Percentiles rank a stretch among this genome's conserved stretches.
These are phyloP conservation scores for Cassiopea andromeda DNA, from an alignment of 30 jellyfish, hydroid and myxozoan genomes.

Conservation along the genomic window DNA sequence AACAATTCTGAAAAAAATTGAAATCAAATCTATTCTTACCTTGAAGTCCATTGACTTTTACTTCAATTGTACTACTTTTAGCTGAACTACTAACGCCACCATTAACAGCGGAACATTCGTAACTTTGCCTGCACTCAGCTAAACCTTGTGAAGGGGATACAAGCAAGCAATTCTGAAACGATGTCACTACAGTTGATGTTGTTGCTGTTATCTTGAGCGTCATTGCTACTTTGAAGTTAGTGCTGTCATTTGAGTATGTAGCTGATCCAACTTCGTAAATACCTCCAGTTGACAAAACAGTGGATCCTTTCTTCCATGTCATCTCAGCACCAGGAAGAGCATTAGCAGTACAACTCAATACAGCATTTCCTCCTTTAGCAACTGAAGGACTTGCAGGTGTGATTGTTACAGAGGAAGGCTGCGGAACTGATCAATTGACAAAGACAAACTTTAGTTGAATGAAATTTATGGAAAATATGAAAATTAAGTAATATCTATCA, in stretches of 20 bases:
- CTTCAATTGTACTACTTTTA: background rate
- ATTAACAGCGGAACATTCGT: slow-evolving; percentile 29
- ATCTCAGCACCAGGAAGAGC: slow-evolving; percentile 52
- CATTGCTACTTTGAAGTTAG: slow-evolving; percentile 14
- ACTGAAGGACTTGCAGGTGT: slow-evolving; percentile 17
- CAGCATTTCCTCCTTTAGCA: slow-evolving; percentile 26
- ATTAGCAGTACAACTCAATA: slow-evolving; percentile 34
- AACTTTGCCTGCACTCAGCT: slow-evolving; percentile 35
- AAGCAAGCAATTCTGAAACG: slow-evolving; percentile 22
- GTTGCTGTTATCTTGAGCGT: slow-evolving; percentile 47
- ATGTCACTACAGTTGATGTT: background rate
- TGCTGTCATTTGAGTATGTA: background rate
- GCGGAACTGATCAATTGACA: slow-evolving; percentile 11
- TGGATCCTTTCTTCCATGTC: slow-evolving; percentile 27
- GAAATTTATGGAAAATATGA: too few species aligned
- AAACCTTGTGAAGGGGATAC: slow-evolving; percentile 17
- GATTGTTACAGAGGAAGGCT: background rate
- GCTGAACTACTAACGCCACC: slow-evolving; percentile 16
- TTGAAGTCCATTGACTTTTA: slow-evolving; percentile 34
- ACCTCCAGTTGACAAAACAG: slow-evolving; percentile 11
- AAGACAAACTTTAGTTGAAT: background rate
- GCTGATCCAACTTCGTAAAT: slow-evolving; percentile 30
- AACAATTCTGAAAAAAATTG: too few species aligned
- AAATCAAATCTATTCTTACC: slow-evolving; percentile 5
- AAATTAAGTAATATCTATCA: too few species aligned